These are phyloP conservation scores for Leptinotarsa defecta DNA, from an alignment of 1,140 invertebrate genomes.

Conservation along the genomic window DNA sequence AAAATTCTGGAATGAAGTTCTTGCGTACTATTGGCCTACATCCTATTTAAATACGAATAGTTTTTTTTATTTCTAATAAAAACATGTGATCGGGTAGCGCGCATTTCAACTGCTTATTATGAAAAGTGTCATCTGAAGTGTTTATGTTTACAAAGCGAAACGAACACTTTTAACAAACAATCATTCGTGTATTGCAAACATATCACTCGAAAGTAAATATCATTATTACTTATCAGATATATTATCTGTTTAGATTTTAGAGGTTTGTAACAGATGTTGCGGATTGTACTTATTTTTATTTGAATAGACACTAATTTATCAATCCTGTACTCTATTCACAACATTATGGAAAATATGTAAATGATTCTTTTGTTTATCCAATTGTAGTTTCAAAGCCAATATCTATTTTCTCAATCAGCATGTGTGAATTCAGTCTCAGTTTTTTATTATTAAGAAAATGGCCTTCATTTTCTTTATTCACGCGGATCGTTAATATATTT, in stretches of 20 bases:
- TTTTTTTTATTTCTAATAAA: background rate
- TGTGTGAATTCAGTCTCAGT: too few species aligned
- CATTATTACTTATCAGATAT: constrained; percentile 41
- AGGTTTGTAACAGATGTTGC: constrained; percentile 9
- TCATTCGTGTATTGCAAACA: constrained; percentile 51
- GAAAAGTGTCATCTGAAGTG: constrained; percentile 53
- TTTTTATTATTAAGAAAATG: too few species aligned
- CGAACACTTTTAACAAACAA: constrained; percentile 50
- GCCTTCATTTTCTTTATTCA: too few species aligned
- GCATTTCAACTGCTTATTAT: constrained; percentile 50
- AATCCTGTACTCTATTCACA: too few species aligned
- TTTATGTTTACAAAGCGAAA: constrained; percentile 52
- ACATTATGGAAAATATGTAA: too few species aligned
- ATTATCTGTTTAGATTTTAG: background rate
- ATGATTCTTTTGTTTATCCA: too few species aligned
- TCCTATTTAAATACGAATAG: background rate
- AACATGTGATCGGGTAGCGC: background rate
- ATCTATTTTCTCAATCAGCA: too few species aligned
- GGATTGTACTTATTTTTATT: constrained; percentile 10
- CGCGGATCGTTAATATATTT: too few species aligned
- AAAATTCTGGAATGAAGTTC: too few species aligned
- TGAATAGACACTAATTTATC: background rate
- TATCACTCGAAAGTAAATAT: constrained; percentile 50
- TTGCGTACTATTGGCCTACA: background rate
- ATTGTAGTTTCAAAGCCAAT: too few species aligned